Conservation (phyloP, 2,113 vertebrate species). For the pig (Sus scrofa) region DNA sequence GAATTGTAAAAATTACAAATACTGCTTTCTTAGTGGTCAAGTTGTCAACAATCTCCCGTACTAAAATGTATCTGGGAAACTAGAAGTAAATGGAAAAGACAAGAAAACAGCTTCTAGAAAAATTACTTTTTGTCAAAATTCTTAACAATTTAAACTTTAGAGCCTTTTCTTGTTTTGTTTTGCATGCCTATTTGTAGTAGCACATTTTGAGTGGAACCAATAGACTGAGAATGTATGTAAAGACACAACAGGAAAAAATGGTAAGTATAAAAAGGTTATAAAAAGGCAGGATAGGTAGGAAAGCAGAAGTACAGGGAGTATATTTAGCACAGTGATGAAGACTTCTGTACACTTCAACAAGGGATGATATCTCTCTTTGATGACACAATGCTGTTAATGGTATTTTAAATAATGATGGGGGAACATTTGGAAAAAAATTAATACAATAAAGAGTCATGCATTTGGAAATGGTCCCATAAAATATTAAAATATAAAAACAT, state of each 20-base stretch:
- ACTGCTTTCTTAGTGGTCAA: neutral
- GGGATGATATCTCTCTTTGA: neutral
- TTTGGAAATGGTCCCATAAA: neutral
- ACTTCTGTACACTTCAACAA: neutral
- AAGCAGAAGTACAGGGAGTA: neutral
- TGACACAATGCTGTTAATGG: neutral
- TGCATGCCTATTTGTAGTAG: neutral
- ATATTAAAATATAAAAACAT: neutral
- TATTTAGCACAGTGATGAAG: neutral
- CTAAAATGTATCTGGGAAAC: neutral
- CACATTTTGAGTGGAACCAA: neutral
- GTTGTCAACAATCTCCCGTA: neutral
- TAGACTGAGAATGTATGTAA: neutral
- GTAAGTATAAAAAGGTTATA: neutral
- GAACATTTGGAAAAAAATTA: neutral
- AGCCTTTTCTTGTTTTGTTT: neutral
- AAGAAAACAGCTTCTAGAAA: neutral
- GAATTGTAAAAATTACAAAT: neutral
- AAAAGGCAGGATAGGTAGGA: fast-evolving
- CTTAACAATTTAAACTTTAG: neutral
- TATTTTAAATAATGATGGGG: neutral
- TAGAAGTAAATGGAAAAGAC: neutral
- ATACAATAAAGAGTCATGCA: neutral
- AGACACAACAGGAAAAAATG: neutral
- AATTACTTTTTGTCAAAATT: neutral